Conservation (phyloP, 2,113 vertebrate species). For the Prietella phreatophila region DNA sequence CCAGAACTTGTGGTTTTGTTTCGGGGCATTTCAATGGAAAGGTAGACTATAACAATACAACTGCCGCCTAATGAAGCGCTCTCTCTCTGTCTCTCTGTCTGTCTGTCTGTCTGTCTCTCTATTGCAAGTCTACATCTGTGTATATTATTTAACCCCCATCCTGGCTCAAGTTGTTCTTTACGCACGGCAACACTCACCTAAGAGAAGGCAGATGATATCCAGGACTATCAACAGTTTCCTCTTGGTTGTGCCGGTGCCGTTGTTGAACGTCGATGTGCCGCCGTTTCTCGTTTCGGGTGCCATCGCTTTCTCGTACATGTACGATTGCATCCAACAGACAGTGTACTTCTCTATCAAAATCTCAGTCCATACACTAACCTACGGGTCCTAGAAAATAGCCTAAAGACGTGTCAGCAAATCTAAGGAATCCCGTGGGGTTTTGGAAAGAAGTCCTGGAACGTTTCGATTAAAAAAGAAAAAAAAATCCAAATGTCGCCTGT, state of each 20-base stretch:
- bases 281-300: slow-evolving; percentile 92
- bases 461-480: not conserved
- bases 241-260: slow-evolving; percentile 77
- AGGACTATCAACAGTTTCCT: slow-evolving; percentile 85
- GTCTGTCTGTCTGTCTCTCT: not conserved
- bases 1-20: not conserved
- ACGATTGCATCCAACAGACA: slow-evolving; percentile 83
- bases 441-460: slow-evolving; percentile 49
- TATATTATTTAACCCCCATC: not conserved
- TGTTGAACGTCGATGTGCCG: slow-evolving; percentile 84
- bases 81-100: not conserved
- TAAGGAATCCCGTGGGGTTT: slow-evolving; percentile 29
- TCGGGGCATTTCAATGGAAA: not conserved
- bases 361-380: not conserved
- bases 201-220: slow-evolving; percentile 90
- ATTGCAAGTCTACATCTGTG: not conserved
- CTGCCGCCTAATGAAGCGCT: not conserved
- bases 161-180: not conserved
- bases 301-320: slow-evolving; percentile 97
- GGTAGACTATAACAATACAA: not conserved
- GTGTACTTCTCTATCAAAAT: not conserved
- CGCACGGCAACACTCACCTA: slow-evolving; percentile 78
- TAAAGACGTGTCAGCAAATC: slow-evolving; percentile 52
- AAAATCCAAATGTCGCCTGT: not conserved
- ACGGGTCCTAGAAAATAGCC: not conserved